Evolutionary conservation across 2,888 invertebrate species (phyloP).

Genomic region (Drosophila neutralis): DNA sequence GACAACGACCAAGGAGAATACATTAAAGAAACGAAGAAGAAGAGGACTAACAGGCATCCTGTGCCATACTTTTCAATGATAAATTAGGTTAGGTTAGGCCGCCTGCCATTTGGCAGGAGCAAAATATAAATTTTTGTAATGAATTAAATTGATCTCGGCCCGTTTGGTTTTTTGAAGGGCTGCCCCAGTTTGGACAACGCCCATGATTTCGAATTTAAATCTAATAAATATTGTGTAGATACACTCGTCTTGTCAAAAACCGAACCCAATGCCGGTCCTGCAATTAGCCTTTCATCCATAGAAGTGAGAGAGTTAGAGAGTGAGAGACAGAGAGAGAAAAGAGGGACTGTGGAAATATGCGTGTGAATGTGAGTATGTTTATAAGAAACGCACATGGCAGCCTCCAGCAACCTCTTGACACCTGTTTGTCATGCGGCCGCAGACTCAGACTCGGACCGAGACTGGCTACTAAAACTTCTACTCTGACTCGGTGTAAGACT

Average conservation of each 20-base stretch:
- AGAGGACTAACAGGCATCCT: slow-evolving; percentile 15
- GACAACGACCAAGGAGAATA: slow-evolving; percentile 10
- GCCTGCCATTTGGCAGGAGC: slow-evolving; percentile 48
- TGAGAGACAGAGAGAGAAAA: not conserved
- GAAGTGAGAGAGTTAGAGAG: not conserved
- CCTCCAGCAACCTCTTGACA: slow-evolving; percentile 69
- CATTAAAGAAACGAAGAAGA: slow-evolving; percentile 1
- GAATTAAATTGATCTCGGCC: slow-evolving; percentile 70
- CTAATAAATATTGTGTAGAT: slow-evolving; percentile 67
- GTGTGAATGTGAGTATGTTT: slow-evolving; percentile 10
- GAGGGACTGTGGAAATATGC: slow-evolving; percentile 1
- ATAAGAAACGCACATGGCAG: slow-evolving; percentile 14
- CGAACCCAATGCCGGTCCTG: slow-evolving; percentile 20
- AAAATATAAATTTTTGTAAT: slow-evolving; percentile 59
- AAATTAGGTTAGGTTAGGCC: slow-evolving; percentile 61
- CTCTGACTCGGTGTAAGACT: not conserved
- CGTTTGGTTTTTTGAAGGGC: slow-evolving; percentile 4
- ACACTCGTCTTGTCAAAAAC: slow-evolving; percentile 12
- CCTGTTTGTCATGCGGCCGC: slow-evolving; percentile 75
- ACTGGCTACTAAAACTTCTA: slow-evolving; percentile 5
- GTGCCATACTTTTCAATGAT: slow-evolving; percentile 57
- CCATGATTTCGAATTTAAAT: slow-evolving; percentile 49
- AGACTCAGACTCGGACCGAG: slow-evolving; percentile 3
- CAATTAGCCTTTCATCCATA: slow-evolving; percentile 22
- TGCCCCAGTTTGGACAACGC: slow-evolving; percentile 63